A percentile compares a stretch with the other conserved stretches of the same genome.
phyloP scores from a whole-genome alignment of 2,113 vertebrate genomes.

The Vidua macroura region DNA sequence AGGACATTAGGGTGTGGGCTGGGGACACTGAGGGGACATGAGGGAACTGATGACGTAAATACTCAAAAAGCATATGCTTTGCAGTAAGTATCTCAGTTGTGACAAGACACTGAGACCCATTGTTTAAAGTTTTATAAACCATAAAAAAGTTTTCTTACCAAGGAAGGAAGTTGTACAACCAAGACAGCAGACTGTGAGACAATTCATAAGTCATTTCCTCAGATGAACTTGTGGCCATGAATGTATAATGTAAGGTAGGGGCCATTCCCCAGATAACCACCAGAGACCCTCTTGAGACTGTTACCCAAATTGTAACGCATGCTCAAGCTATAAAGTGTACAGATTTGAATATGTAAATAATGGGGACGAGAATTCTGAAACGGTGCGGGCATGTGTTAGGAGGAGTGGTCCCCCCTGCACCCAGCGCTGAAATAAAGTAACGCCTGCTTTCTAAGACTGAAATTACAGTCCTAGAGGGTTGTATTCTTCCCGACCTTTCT shows the following conservation, averaged over 20 bases:
- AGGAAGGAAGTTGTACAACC: neutral
- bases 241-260: neutral
- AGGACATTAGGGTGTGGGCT: neutral
- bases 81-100: neutral
- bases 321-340: neutral
- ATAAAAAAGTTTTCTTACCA: neutral
- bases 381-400: rapidly evolving
- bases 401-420: neutral
- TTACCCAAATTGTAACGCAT: rapidly evolving
- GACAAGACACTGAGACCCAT: neutral
- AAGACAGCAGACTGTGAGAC: neutral
- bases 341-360: neutral
- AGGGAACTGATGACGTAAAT: neutral
- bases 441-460: too few species aligned
- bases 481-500: neutral
- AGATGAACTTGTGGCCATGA: neutral
- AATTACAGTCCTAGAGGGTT: too few species aligned
- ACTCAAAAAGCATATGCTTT: neutral
- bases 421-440: neutral
- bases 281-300: neutral
- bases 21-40: neutral
- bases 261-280: neutral
- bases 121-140: neutral
- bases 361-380: neutral
- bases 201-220: neutral